phyloP scores from a whole-genome alignment of 2,113 vertebrate species.

The Hassar affinis region DNA sequence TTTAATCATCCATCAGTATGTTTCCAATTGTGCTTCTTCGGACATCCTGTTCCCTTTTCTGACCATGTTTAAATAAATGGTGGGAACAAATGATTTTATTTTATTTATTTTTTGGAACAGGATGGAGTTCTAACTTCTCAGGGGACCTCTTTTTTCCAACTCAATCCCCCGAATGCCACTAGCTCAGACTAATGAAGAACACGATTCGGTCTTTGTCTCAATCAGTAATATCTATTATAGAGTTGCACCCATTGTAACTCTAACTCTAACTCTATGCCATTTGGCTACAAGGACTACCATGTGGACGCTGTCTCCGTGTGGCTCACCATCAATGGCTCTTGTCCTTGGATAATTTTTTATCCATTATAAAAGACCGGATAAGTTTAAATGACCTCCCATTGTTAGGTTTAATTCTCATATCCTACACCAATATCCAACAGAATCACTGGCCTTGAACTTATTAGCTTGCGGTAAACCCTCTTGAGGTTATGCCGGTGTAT shows the following conservation, averaged over 20 bases:
- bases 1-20: neutral
- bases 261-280: neutral
- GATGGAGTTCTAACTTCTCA: neutral
- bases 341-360: neutral
- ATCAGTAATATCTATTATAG: neutral
- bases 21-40: neutral
- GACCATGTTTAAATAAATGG: too few species aligned
- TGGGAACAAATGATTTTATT: neutral
- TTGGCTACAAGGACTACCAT: neutral
- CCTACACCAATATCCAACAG: neutral
- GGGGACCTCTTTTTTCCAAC: neutral
- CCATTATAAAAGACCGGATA: neutral
- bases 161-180: neutral
- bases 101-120: neutral
- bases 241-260: neutral
- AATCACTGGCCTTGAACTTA: constrained; percentile 14
- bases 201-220: neutral
- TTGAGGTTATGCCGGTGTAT: constrained; percentile 10
- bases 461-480: constrained; percentile 27
- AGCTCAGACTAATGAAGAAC: neutral
- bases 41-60: too few species aligned
- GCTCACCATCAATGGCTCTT: neutral
- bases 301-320: neutral
- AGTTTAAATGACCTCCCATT: neutral
- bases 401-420: neutral